phyloP scores from a whole-genome alignment of 2,888 invertebrate species.

The Stomorhina lunata region DNA sequence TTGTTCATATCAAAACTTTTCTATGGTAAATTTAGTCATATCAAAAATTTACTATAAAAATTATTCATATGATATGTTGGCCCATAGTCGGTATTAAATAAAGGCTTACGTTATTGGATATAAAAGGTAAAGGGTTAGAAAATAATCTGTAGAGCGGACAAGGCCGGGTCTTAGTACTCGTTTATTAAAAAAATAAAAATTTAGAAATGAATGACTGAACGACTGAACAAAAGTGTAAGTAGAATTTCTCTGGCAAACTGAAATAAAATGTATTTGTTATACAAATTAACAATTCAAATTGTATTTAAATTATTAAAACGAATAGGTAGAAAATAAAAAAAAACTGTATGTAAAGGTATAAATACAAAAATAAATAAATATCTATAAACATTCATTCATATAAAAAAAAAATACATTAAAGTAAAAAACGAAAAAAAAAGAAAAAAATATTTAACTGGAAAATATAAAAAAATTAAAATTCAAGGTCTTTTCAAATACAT shows the following conservation, averaged over 20 bases:
- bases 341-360: neutral
- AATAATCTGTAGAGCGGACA: too few species aligned
- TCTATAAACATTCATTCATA: too few species aligned
- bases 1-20: too few species aligned
- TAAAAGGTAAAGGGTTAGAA: too few species aligned
- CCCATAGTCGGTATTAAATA: too few species aligned
- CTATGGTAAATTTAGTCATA: too few species aligned
- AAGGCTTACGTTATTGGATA: too few species aligned
- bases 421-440: neutral
- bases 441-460: neutral
- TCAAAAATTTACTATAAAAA: too few species aligned
- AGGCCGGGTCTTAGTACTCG: too few species aligned
- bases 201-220: too few species aligned
- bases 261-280: conserved; percentile 35
- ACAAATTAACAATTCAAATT: conserved; percentile 41
- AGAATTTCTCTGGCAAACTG: neutral
- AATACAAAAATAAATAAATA: conserved; percentile 1
- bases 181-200: too few species aligned
- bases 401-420: neutral
- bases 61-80: too few species aligned
- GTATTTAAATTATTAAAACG: conserved; percentile 1
- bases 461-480: neutral
- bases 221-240: neutral
- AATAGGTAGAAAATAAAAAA: neutral
- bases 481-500: conserved; percentile 15